Percentiles rank a stretch among this genome's conserved stretches.
These are phyloP conservation scores for Ephestia elutella DNA, from an alignment of 1,140 invertebrate genomes.

Conservation along the genomic window DNA sequence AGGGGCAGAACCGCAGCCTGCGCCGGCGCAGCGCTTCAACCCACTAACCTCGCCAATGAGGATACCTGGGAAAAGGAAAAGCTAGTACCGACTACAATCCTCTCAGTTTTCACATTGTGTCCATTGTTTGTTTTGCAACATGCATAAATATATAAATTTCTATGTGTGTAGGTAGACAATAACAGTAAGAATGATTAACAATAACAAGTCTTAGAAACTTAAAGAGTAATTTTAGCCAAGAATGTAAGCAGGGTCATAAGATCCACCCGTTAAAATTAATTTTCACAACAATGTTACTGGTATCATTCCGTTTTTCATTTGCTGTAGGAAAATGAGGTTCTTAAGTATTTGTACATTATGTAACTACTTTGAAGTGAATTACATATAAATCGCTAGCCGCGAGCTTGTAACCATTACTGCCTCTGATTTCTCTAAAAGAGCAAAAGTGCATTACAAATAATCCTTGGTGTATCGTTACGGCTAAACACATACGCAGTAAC, in stretches of 20 bases:
- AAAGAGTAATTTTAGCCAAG: not conserved
- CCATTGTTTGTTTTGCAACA: conserved; percentile 1
- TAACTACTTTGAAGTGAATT: not conserved
- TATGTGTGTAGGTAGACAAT: not conserved
- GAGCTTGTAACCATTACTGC: conserved; percentile 22
- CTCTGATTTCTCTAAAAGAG: conserved; percentile 19
- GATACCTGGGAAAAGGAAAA: conserved; percentile 18
- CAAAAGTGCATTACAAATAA: conserved; percentile 19
- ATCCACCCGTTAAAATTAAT: not conserved
- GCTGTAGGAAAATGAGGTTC: not conserved
- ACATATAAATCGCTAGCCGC: conserved; percentile 6
- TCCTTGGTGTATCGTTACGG: conserved; percentile 12
- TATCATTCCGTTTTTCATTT: not conserved
- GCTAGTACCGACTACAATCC: not conserved
- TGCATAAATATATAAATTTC: not conserved
- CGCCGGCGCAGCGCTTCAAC: conserved; percentile 33
- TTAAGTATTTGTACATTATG: not conserved
- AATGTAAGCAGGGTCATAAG: not conserved
- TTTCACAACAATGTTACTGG: not conserved
- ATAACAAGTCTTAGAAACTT: not conserved
- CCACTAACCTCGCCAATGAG: conserved; percentile 46
- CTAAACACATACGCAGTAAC: conserved; percentile 3
- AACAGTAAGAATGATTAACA: not conserved
- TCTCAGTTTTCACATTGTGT: not conserved
- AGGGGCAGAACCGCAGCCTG: conserved; percentile 26